These are phyloP conservation scores for Smittia sp. DNA, from an alignment of 2,888 invertebrate genomes.

Conservation along the genomic window DNA sequence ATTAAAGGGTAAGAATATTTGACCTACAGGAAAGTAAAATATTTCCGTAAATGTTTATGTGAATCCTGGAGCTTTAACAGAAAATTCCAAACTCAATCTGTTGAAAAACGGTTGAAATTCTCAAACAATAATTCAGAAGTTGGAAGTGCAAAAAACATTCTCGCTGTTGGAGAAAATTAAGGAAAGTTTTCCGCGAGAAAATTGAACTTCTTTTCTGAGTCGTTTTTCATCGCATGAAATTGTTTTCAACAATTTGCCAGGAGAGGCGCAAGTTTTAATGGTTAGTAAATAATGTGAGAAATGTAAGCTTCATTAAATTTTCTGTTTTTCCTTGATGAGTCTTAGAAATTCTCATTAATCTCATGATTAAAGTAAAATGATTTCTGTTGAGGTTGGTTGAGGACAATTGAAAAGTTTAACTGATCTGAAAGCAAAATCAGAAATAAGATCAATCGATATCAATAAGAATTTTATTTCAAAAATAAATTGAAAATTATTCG, in stretches of 20 bases:
- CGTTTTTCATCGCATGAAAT: slow-evolving; percentile 3
- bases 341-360: background rate
- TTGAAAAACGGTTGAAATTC: too few relatives aligned
- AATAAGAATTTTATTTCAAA: too few relatives aligned
- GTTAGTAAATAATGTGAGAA: slow-evolving; percentile 4
- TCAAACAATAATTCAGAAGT: slow-evolving; percentile 1
- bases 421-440: too few relatives aligned
- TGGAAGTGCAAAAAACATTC: slow-evolving; percentile 1
- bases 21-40: background rate
- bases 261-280: slow-evolving; percentile 13
- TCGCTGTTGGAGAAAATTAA: background rate
- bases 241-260: background rate
- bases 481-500: too few relatives aligned
- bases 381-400: too few relatives aligned
- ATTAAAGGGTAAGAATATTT: too few relatives aligned
- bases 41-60: slow-evolving; percentile 16
- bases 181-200: background rate
- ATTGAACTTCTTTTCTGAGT: background rate
- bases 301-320: slow-evolving; percentile 27
- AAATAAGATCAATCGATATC: too few relatives aligned
- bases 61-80: background rate
- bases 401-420: too few relatives aligned
- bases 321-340: background rate
- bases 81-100: too few relatives aligned
- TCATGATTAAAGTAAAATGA: background rate